phyloP scores from a whole-genome alignment of 2,797 vertebrate species.

The Ptychadena robeensis region DNA sequence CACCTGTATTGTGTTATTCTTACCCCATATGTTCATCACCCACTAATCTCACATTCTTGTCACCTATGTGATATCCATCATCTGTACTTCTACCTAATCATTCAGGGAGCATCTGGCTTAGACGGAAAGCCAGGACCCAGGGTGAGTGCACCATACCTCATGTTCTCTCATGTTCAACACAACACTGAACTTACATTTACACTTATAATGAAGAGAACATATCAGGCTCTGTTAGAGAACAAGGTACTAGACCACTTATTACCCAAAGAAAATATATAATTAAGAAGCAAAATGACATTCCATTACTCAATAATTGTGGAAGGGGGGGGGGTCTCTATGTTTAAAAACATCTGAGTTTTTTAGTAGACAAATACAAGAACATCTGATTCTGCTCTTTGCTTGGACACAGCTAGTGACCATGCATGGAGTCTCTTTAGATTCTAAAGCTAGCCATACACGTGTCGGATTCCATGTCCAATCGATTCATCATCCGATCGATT shows the following conservation, averaged over 20 bases:
- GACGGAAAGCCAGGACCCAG: constrained; percentile 98
- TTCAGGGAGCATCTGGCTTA: constrained; percentile 99
- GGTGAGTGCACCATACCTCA: constrained; percentile 92
- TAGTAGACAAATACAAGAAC: too few relatives aligned
- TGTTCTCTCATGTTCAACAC: constrained; percentile 66
- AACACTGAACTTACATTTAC: neutral
- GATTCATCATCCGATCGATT: too few relatives aligned
- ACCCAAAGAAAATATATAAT: neutral
- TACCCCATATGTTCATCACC: constrained; percentile 75
- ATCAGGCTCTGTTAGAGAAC: neutral
- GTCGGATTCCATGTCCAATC: too few relatives aligned
- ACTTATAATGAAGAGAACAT: neutral
- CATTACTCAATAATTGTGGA: neutral
- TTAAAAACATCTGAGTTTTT: too few relatives aligned
- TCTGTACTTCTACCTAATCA: constrained; percentile 82
- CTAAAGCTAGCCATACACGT: too few relatives aligned
- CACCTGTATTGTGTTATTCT: constrained; percentile 69
- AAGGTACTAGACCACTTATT: neutral
- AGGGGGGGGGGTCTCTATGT: too few relatives aligned
- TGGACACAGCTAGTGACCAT: too few relatives aligned
- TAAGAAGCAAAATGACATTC: neutral
- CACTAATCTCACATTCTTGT: constrained; percentile 99
- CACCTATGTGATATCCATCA: constrained; percentile 87
- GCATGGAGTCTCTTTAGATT: neutral
- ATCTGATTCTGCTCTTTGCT: too few relatives aligned